Evolutionary conservation across 1,140 invertebrate genomes (phyloP), one percentile per base, ranked within the genome.

Genomic region (Cephus cinctus): DNA sequence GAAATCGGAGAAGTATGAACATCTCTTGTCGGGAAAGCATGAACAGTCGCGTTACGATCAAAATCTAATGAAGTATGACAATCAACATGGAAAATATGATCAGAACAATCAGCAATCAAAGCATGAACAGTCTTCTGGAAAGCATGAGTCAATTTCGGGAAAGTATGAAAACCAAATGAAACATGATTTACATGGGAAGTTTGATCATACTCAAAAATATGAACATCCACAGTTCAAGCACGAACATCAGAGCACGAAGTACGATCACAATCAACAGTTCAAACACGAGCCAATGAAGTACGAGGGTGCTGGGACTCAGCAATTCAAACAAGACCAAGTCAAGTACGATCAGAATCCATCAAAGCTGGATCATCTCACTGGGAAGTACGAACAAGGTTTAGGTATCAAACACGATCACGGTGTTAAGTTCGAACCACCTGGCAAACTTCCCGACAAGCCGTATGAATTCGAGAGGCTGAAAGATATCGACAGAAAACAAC

Each of bases 381-480:
- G 44, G 4, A 65, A 67, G 35, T 65, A 62, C 31, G 61, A 67
- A n/a, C 52, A 52, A n/a, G 52, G 34, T 5, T 27, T 54, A 21
- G 27, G 35, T 5, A 35, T 27, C 2, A 73, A 75, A 42, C 70
- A 74, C 40, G 68, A 68, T 35, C 68, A 69, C n/a, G 59, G 51
- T 15, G 40, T 34, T 9, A 69, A 73, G 18, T 60, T 71, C 30
- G 66, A 70, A 19, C 52, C 55, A 4, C 54, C 64, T 0, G 16
- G 38, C 23, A 70, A 68, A 45, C 18, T 57, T 5, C 11, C 57
- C 4, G 67, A 73, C 11, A 73, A 72, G 9, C 43, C 61, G 4
- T 70, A 68, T 22, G 73, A 75, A n/a, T 67, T 65, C 20, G 70
- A 73, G 4, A 61, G 54, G 41, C 38, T 64, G 35, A 69, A 61